phyloP scores from a whole-genome alignment of 2,113 vertebrate species.

The Mustelus asterias region DNA sequence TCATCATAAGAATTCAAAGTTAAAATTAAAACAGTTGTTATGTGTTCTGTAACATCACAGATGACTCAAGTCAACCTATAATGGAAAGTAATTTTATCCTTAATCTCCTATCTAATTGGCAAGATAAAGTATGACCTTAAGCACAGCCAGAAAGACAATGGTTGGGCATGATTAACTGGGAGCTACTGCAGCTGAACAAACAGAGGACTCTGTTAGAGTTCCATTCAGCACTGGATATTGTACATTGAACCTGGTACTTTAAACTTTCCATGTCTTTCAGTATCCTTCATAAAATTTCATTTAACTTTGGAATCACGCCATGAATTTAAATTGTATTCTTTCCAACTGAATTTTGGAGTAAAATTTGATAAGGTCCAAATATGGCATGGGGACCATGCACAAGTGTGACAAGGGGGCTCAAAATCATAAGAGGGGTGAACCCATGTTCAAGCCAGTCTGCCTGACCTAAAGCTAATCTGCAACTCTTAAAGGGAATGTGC shows the following conservation, averaged over 20 bases:
- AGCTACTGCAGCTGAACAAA: constrained; percentile 22
- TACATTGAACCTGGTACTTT: not conserved
- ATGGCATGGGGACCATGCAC: too few relatives aligned
- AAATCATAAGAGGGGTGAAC: not conserved
- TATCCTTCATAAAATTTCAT: constrained; percentile 5
- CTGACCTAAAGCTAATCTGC: too few relatives aligned
- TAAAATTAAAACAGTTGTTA: not conserved
- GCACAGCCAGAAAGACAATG: not conserved
- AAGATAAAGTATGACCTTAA: constrained; percentile 3
- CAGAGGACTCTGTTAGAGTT: not conserved
- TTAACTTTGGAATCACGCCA: not conserved
- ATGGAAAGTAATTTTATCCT: not conserved
- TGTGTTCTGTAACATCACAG: constrained; percentile 1
- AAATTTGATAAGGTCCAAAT: not conserved
- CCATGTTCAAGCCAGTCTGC: not conserved
- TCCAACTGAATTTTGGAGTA: not conserved
- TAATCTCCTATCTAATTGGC: not conserved
- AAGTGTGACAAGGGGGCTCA: not conserved
- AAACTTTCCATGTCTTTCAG: not conserved
- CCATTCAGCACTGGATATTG: constrained; percentile 14
- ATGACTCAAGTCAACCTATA: constrained; percentile 5
- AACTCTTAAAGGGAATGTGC: too few relatives aligned
- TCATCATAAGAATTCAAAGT: not conserved
- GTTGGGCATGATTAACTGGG: not conserved
- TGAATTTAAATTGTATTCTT: not conserved